A percentile compares a stretch with the other conserved stretches of the same genome.
Evolutionary conservation across 2,888 invertebrate species (phyloP).

Genomic region (Tortrix viridana): DNA sequence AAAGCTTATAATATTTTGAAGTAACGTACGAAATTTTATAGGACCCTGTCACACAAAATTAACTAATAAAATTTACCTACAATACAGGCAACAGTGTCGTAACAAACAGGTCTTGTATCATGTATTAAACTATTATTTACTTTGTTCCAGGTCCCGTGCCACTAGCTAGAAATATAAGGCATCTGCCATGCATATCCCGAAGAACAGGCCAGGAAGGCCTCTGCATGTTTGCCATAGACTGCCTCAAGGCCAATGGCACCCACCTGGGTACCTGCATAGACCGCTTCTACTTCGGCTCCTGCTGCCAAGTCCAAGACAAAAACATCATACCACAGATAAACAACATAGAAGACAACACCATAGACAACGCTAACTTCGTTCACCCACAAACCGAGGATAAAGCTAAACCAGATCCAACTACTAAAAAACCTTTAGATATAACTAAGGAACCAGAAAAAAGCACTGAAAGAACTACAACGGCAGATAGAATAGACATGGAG

Average conservation of each 20-base stretch:
- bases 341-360: conserved; percentile 85
- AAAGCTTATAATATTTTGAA: too few relatives aligned
- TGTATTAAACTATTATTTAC: conserved; percentile 38
- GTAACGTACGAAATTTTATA: too few relatives aligned
- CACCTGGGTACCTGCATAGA: conserved; percentile 97
- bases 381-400: conserved; percentile 74
- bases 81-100: too few relatives aligned
- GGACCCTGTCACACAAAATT: too few relatives aligned
- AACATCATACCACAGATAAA: conserved; percentile 82
- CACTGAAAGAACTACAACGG: conserved; percentile 53
- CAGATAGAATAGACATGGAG: conserved; percentile 64
- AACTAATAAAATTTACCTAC: too few relatives aligned
- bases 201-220: conserved; percentile 91
- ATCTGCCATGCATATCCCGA: conserved; percentile 93
- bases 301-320: conserved; percentile 90
- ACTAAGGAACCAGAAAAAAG: conserved; percentile 50
- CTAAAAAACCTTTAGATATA: conserved; percentile 50
- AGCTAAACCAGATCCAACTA: conserved; percentile 42
- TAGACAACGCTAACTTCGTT: conserved; percentile 79
- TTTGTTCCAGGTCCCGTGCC: conserved; percentile 86
- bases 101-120: too few relatives aligned
- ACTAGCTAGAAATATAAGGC: conserved; percentile 93
- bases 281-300: conserved; percentile 96
- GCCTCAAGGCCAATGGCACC: conserved; percentile 94
- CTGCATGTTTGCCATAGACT: conserved; percentile 97